Percentiles rank a stretch among this genome's conserved stretches.
Conservation (phyloP, 35 echinoderm and acorn worm species). For the Heliocidaris tuberculata region DNA sequence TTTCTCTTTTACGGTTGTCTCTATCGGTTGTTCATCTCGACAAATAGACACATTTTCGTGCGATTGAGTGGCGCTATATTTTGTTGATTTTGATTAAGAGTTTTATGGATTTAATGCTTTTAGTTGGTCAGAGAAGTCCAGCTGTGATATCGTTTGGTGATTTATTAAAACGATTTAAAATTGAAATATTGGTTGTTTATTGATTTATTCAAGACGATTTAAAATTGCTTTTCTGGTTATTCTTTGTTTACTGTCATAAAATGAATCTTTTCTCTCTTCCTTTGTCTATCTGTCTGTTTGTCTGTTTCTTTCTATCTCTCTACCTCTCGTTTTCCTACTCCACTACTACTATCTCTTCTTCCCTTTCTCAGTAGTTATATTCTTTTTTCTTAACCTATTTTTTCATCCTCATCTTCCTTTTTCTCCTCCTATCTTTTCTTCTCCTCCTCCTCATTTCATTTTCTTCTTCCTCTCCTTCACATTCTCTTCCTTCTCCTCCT, state of each 20-base stretch:
- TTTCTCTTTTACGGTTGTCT: background rate
- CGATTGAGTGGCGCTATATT: background rate
- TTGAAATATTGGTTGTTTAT: background rate
- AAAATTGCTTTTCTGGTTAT: background rate
- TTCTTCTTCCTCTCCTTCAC: too few species aligned
- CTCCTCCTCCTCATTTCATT: background rate
- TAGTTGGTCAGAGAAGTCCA: background rate
- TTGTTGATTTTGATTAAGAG: background rate
- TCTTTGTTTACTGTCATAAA: background rate
- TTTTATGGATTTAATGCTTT: background rate
- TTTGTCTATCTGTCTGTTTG: background rate
- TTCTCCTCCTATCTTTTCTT: background rate
- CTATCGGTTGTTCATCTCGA: background rate
- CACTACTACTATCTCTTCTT: background rate
- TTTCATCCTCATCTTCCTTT: background rate
- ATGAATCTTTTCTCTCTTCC: background rate
- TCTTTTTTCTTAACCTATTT: background rate
- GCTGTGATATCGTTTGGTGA: background rate
- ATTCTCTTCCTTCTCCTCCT: background rate
- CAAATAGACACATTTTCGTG: background rate
- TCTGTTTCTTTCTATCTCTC: background rate
- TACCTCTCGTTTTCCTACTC: background rate
- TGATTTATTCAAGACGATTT: background rate
- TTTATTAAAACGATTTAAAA: background rate
- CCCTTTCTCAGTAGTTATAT: background rate